Evolutionary conservation across 2,888 invertebrate species (phyloP), one percentile per base, ranked within the genome.

Genomic region (Mechanitis mazaeus): DNA sequence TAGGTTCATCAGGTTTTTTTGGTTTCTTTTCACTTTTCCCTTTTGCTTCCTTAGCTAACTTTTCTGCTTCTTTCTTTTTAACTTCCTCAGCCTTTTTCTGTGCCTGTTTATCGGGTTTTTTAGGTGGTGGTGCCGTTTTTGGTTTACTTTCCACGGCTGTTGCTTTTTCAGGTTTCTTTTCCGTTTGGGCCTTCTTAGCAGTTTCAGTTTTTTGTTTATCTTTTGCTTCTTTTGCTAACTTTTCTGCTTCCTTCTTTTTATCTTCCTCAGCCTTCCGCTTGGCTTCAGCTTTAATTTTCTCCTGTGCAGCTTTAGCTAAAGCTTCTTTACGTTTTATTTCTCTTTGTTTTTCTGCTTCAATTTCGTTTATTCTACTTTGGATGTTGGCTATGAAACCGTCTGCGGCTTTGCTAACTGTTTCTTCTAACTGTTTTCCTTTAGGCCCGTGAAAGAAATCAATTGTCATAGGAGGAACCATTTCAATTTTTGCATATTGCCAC

Each of bases 401-500:
- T 7, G 74, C 69, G 28, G 68, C 38, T 11, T 69, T 70, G 4
- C 69, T 75, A 7, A 67, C 76, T 5, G 67, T 3, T 4, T 69
- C 64, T 77, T 86, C 87, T 3, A 89, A 31, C 46, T 72, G 72
- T 64, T 71, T 69, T 20, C 85, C 86, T 31, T 46, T 53, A 12
- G 76, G 65, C 12, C 86, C 87, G 58, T 76, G 68, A 58, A 87
- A 77, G 4, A 81, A 75, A 20, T 64, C 60, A 35, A 71, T 57
- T 11, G 83, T 81, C 71, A 78, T 68, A 0, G 89, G 88, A n/a
- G 89, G 89, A 45, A 75, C 78, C 56, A 79, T 73, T 79, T 90
- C 89, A n/a, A 77, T 72, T 76, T 87, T 90, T 42, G 80, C 74
- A 69, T 88, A 90, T 56, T 76, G 72, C 89, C 89, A 90, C 45